Conservation (phyloP, 1,140 invertebrate species). For the Zelostemma sp. region DNA sequence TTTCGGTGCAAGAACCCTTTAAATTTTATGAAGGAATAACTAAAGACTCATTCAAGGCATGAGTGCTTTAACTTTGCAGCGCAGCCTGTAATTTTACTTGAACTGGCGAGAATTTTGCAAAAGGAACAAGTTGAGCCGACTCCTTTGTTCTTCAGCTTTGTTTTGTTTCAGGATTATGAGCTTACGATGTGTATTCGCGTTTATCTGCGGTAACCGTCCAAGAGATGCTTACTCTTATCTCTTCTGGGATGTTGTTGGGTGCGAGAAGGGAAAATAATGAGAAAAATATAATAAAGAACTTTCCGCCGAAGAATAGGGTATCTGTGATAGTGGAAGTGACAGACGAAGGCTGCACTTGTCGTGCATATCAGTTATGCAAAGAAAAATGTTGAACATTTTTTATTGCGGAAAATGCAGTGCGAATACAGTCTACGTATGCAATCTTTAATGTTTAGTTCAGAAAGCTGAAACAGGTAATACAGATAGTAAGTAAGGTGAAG, state of each 20-base stretch:
- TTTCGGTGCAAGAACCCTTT: too few relatives aligned
- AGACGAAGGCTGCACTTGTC: too few relatives aligned
- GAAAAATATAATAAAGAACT: conserved; percentile 26
- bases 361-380: too few relatives aligned
- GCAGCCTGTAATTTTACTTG: conserved; percentile 47
- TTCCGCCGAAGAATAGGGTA: conserved; percentile 6
- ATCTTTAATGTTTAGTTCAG: too few relatives aligned
- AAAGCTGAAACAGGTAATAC: too few relatives aligned
- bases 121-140: conserved; percentile 30
- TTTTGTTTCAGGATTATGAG: conserved; percentile 62
- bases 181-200: conserved; percentile 60
- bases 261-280: conserved; percentile 11
- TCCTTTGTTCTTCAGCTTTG: conserved; percentile 51
- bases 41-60: conserved; percentile 47
- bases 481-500: too few relatives aligned
- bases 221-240: conserved; percentile 15
- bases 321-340: too few relatives aligned
- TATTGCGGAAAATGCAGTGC: too few relatives aligned
- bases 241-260: conserved; percentile 21
- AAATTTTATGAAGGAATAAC: conserved; percentile 27
- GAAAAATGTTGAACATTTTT: too few relatives aligned
- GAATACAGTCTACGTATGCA: too few relatives aligned
- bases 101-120: conserved; percentile 43
- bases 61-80: conserved; percentile 13
- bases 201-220: conserved; percentile 50